These are phyloP conservation scores for Dipodomys merriami DNA, from an alignment of 2,113 vertebrate species.

Conservation along the genomic window DNA sequence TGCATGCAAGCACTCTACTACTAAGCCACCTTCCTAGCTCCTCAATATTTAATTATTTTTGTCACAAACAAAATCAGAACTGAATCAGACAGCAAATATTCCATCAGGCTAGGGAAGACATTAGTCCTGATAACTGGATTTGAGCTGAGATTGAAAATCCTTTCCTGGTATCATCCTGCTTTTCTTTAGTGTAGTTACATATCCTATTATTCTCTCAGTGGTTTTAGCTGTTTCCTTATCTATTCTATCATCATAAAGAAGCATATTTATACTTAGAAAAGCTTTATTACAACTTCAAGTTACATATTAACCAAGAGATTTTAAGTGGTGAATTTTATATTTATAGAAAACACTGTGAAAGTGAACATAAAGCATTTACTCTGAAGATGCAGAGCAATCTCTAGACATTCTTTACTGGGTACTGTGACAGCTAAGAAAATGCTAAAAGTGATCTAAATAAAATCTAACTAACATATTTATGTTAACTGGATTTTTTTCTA, in stretches of 20 bases:
- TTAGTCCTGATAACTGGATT: background rate
- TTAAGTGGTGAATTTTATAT: background rate
- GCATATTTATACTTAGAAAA: background rate
- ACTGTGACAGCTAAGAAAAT: constrained; percentile 7
- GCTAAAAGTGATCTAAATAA: constrained; percentile 34
- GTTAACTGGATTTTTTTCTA: background rate
- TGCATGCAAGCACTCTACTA: too few species aligned
- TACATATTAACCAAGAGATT: background rate
- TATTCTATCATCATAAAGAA: background rate
- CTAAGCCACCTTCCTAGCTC: too few species aligned
- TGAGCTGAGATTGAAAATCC: background rate
- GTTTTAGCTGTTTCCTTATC: background rate
- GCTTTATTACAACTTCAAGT: background rate
- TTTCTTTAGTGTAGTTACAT: background rate
- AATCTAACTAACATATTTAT: background rate
- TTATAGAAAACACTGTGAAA: background rate
- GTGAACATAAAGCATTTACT: background rate
- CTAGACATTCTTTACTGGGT: background rate
- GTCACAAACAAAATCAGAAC: background rate
- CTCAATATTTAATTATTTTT: background rate
- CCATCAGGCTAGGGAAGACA: background rate
- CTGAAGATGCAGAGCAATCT: constrained; percentile 29
- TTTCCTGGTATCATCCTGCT: background rate
- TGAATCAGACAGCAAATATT: background rate
- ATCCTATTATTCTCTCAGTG: background rate